A percentile compares a stretch with the other conserved stretches of the same genome.
These are phyloP conservation scores for Strigamia maritima DNA, from an alignment of 2,888 invertebrate species.

Conservation along the genomic window DNA sequence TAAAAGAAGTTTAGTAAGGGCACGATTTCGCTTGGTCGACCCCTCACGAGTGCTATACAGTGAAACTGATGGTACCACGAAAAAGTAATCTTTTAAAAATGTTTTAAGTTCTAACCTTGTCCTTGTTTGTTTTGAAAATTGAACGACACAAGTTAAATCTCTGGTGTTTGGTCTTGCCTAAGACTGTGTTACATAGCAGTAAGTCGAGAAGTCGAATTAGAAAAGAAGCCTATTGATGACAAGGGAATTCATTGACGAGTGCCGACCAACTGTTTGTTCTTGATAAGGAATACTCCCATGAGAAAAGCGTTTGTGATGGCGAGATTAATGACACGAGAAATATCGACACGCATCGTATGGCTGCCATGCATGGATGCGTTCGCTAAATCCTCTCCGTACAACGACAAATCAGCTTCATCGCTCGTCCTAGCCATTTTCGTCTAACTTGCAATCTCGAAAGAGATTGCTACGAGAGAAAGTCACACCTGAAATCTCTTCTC, in stretches of 20 bases:
- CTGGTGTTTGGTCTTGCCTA: not conserved
- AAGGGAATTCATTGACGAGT: constrained; percentile 23
- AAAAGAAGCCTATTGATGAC: constrained; percentile 25
- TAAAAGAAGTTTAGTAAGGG: too few relatives aligned
- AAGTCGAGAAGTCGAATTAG: not conserved
- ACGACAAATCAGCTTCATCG: constrained; percentile 29
- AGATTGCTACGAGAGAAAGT: not conserved
- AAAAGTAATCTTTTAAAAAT: too few relatives aligned
- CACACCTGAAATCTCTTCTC: constrained; percentile 22
- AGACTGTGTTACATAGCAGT: constrained; percentile 5
- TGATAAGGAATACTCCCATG: constrained; percentile 22
- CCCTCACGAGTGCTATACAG: too few relatives aligned
- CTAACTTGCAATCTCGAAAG: not conserved
- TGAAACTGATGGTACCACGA: too few relatives aligned
- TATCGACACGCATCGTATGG: constrained; percentile 29
- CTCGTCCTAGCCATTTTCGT: not conserved
- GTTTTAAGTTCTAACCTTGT: too few relatives aligned
- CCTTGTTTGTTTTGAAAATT: not conserved
- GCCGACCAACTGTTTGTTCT: constrained; percentile 19
- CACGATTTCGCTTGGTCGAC: too few relatives aligned
- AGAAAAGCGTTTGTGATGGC: constrained; percentile 21
- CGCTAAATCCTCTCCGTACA: constrained; percentile 25
- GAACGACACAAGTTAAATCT: not conserved
- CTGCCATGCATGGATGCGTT: not conserved
- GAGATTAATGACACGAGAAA: constrained; percentile 29